Base-by-base conservation (phyloP, 2,888 invertebrate genomes). In the Periphyllus acericola region DNA sequence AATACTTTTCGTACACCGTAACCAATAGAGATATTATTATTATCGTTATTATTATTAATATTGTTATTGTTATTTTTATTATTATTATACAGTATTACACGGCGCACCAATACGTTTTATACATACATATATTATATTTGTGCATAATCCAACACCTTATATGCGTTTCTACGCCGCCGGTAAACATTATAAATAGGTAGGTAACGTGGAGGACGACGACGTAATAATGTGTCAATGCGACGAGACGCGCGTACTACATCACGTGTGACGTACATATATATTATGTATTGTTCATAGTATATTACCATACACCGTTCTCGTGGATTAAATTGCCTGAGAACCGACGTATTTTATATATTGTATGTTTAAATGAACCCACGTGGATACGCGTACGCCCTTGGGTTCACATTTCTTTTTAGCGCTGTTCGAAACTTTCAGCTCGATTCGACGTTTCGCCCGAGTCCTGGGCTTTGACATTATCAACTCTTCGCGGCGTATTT, bases 1-100 rank as follows among this genome's bases (percentile, higher is more conserved):
- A 25, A 71, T 71, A 25, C 29, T 68, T 81, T 81, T n/a, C 9
- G 21, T 81, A 81, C 81, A 81, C 81, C 19, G 81, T 81, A 68
- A 71, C 68, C 68, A n/a, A n/a, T 81, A 81, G 40, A n/a, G 52
- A 55, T 55, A 55, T 55, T 60, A 46, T 14, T 46, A 11, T 46
- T 36, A 36, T 36, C 6, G 6, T 36, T 36, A 36, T 36, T 36
- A 36, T 36, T 36, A 36, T 36, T 36, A 36, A 5, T 36, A 36
- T 36, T 36, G 6, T 36, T 36, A 36, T 36, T 36, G 6, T 36
- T 36, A 36, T 36, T 36, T 5, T 36, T 36, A 36, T 36, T 36
- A 5, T 36, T 68, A 68, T 29, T 68, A 32, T 66, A 66, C 40
- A 34, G 55, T 19, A 36, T 80, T 34, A 36, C 36, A 80, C 14